These are phyloP conservation scores for Corythornis leucogaster DNA, from an alignment of 2,797 vertebrate species.

Conservation along the genomic window DNA sequence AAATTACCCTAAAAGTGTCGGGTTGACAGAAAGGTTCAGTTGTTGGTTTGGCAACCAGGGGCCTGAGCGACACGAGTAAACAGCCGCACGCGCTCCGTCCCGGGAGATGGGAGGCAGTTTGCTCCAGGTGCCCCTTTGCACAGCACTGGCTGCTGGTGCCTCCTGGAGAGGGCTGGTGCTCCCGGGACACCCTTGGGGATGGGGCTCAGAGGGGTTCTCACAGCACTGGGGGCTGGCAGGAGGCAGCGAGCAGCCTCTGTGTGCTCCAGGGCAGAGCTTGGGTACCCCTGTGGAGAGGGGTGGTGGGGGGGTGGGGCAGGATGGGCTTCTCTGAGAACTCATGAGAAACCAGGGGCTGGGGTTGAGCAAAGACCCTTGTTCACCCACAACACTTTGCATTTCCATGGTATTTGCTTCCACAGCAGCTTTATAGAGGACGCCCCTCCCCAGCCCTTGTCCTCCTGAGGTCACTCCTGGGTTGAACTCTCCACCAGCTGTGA, in stretches of 20 bases:
- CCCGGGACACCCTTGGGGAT: background rate
- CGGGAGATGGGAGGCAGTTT: background rate
- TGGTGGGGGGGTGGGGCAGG: too few relatives aligned
- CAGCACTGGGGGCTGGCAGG: background rate
- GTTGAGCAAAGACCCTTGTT: background rate
- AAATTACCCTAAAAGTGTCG: constrained; percentile 83
- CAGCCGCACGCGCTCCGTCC: constrained; percentile 44
- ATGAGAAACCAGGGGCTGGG: background rate
- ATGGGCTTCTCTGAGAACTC: too few relatives aligned
- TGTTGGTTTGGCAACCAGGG: constrained; percentile 74
- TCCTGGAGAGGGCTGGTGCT: background rate
- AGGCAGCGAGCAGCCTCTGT: background rate
- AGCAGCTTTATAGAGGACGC: background rate
- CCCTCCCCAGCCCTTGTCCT: background rate
- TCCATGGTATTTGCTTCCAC: rapidly evolving
- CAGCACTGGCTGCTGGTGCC: background rate
- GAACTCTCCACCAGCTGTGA: rapidly evolving
- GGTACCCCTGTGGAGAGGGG: too few relatives aligned
- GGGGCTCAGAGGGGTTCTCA: background rate
- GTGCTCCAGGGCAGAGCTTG: background rate
- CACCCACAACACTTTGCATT: background rate
- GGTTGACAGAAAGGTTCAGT: constrained; percentile 82
- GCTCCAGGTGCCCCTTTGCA: background rate
- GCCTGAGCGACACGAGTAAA: constrained; percentile 71
- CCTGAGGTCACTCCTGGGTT: background rate